phyloP scores from a whole-genome alignment of 2,888 invertebrate species.

The Yponomeuta evonymella region DNA sequence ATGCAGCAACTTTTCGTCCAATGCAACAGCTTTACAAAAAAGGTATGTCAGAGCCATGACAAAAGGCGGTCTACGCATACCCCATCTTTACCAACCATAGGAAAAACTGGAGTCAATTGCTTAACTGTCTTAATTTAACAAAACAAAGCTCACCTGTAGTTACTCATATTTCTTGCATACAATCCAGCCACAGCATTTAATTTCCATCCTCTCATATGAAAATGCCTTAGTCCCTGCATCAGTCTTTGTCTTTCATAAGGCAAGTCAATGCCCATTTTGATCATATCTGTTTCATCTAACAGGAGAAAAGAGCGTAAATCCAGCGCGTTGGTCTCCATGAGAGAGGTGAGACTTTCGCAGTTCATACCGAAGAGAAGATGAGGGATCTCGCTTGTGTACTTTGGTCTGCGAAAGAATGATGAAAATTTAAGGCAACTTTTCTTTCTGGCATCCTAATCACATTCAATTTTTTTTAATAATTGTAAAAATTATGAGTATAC shows the following conservation, averaged over 20 bases:
- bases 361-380: conserved; percentile 77
- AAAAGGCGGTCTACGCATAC: too few species aligned
- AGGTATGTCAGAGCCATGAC: too few species aligned
- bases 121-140: too few species aligned
- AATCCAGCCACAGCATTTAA: conserved; percentile 59
- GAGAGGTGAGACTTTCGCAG: conserved; percentile 64
- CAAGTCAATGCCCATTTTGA: conserved; percentile 74
- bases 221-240: conserved; percentile 68
- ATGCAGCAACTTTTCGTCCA: too few species aligned
- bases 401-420: conserved; percentile 50
- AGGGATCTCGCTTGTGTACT: conserved; percentile 70
- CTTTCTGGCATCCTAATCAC: too few species aligned
- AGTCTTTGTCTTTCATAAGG: conserved; percentile 77
- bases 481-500: too few species aligned
- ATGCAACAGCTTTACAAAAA: too few species aligned
- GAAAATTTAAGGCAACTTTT: too few species aligned
- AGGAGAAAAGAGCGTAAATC: conserved; percentile 74
- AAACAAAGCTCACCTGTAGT: conserved; percentile 48
- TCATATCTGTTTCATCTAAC: conserved; percentile 74
- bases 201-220: conserved; percentile 77
- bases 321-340: conserved; percentile 66
- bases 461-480: too few species aligned
- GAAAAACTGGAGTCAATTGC: background rate
- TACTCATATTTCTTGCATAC: conserved; percentile 50
- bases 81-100: background rate